These are phyloP conservation scores for Etia nguti DNA, from an alignment of 2,113 vertebrate genomes.

Conservation along the genomic window DNA sequence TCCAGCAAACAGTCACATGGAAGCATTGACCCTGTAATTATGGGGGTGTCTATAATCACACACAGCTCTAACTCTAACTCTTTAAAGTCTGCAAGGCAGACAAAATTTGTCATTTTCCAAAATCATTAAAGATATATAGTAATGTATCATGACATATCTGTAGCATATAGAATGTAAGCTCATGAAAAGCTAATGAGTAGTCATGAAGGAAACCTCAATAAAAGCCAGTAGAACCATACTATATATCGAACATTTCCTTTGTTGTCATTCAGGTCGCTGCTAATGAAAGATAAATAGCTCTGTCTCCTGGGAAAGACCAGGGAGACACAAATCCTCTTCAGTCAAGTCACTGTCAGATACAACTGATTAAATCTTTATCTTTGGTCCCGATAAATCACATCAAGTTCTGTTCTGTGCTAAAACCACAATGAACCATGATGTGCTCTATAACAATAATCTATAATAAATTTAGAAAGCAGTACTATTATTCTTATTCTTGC, in stretches of 20 bases:
- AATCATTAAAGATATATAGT: neutral
- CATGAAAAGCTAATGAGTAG: neutral
- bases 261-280: neutral
- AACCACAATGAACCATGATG: rapidly evolving
- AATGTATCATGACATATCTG: neutral
- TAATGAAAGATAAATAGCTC: neutral
- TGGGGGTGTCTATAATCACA: neutral
- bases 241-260: neutral
- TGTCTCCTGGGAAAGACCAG: neutral
- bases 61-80: neutral
- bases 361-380: neutral
- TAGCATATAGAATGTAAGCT: neutral
- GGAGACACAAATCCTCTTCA: neutral
- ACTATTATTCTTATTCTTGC: neutral
- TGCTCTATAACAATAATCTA: neutral
- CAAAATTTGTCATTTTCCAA: neutral
- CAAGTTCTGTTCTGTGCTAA: neutral
- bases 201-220: neutral
- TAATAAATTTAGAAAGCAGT: too few species aligned
- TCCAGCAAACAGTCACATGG: neutral
- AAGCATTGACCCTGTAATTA: neutral
- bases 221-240: neutral
- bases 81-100: neutral
- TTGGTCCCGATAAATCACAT: neutral
- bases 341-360: neutral